Conservation (phyloP, 2,888 invertebrate genomes). For the Eupsilia transversa region DNA sequence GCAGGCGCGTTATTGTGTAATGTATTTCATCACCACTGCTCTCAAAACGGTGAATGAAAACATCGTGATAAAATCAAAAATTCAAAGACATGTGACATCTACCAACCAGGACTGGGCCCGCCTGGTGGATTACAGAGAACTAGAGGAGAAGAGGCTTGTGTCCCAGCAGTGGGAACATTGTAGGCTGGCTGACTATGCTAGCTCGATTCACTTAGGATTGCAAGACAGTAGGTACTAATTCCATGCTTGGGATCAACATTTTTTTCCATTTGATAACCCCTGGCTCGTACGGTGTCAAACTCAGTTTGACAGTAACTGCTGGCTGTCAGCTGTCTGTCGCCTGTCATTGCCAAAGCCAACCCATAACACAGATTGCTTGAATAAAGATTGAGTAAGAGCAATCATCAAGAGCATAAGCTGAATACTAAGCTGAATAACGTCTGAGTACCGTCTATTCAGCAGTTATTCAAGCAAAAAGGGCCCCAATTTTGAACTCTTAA, state of each 20-base stretch:
- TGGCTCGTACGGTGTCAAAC: neutral
- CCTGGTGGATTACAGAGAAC: neutral
- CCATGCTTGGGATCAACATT: neutral
- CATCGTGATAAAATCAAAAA: neutral
- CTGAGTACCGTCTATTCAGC: too few species aligned
- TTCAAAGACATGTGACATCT: neutral
- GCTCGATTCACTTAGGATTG: neutral
- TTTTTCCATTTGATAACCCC: conserved; percentile 14
- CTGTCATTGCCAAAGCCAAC: conserved; percentile 16
- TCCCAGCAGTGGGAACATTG: neutral
- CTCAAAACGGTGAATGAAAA: neutral
- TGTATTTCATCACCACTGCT: neutral
- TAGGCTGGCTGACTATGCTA: neutral
- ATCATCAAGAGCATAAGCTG: too few species aligned
- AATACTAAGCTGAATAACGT: too few species aligned
- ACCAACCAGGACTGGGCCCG: neutral
- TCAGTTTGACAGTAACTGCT: neutral
- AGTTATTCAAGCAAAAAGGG: too few species aligned
- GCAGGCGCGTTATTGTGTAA: neutral
- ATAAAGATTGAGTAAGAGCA: too few species aligned
- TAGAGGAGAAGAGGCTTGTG: neutral
- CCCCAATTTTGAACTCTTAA: too few species aligned
- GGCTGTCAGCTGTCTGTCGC: too few species aligned
- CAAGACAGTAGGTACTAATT: neutral
- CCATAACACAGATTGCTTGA: too few species aligned